Percentiles rank a stretch among this genome's conserved stretches.
Conservation (phyloP, 92 coral and sea anemone species). For the Pocillopora grandis region DNA sequence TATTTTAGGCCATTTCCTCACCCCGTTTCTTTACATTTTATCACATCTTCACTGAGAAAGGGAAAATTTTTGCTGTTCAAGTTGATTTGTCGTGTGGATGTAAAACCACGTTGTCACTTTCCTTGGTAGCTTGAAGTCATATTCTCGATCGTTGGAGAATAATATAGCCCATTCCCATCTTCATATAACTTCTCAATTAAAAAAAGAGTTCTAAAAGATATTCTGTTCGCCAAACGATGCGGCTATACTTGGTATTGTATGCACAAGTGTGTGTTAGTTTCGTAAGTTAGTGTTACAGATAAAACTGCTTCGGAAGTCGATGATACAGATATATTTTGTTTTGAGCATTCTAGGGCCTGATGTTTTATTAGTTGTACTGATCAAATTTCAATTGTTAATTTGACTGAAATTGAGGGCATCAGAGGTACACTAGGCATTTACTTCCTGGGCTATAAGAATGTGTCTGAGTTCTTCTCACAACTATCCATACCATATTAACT, state of each 20-base stretch:
- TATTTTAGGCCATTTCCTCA: not conserved
- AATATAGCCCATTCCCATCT: not conserved
- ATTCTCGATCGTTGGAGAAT: not conserved
- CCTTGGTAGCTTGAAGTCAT: not conserved
- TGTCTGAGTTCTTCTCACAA: no score
- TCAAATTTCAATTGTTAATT: no score
- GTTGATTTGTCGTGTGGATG: not conserved
- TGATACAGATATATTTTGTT: no score
- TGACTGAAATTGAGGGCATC: no score
- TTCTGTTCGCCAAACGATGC: no score
- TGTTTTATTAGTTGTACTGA: not conserved
- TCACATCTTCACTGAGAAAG: not conserved
- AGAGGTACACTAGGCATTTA: no score
- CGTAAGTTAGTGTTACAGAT: no score
- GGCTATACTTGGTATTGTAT: not conserved
- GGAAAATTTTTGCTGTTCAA: not conserved
- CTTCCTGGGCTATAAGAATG: no score
- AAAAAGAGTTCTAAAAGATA: no score
- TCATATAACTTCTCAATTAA: not conserved
- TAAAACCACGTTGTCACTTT: constrained; percentile 11
- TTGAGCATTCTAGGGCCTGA: not conserved
- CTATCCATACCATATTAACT: no score
- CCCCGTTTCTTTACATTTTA: not conserved
- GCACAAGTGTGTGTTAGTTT: no score
- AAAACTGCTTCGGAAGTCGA: not conserved